phyloP scores from a whole-genome alignment of 2,113 vertebrate species.

The Erinaceus europaeus region DNA sequence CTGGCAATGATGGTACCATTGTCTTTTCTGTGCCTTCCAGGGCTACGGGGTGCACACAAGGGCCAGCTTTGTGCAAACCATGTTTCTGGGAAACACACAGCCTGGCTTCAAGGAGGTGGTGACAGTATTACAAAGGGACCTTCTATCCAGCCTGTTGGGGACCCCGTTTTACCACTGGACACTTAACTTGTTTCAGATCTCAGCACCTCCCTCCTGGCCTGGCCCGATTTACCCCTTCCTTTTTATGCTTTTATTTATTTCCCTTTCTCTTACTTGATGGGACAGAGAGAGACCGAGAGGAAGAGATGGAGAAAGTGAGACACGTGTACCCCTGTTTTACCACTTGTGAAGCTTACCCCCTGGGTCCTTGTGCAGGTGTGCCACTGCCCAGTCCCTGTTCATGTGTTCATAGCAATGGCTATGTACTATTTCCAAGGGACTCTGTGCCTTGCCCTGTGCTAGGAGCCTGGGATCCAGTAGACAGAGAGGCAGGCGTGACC shows the following conservation, averaged over 20 bases:
- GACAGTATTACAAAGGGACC: not conserved
- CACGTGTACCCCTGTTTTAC: too few species aligned
- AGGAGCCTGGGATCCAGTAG: not conserved
- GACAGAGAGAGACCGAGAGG: too few species aligned
- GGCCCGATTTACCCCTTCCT: not conserved
- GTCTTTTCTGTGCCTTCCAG: constrained; percentile 27
- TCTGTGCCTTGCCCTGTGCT: not conserved
- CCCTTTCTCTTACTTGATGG: too few species aligned
- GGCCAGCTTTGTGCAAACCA: not conserved
- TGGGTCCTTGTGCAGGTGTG: too few species aligned
- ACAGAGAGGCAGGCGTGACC: not conserved
- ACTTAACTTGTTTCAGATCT: not conserved
- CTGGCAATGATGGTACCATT: not conserved
- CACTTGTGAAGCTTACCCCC: too few species aligned
- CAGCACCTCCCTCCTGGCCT: not conserved
- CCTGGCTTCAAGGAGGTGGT: not conserved
- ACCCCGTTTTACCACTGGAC: not conserved
- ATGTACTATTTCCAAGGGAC: not conserved
- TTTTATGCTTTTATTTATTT: not conserved
- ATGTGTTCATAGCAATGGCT: too few species aligned
- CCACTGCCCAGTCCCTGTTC: too few species aligned
- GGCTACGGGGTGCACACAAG: not conserved
- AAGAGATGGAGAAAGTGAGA: too few species aligned
- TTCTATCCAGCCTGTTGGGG: not conserved
- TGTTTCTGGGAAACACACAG: not conserved